Evolutionary conservation across 2,113 vertebrate genomes (phyloP), one percentile per base, ranked within the genome.

Genomic region (Malurus cyaneus): DNA sequence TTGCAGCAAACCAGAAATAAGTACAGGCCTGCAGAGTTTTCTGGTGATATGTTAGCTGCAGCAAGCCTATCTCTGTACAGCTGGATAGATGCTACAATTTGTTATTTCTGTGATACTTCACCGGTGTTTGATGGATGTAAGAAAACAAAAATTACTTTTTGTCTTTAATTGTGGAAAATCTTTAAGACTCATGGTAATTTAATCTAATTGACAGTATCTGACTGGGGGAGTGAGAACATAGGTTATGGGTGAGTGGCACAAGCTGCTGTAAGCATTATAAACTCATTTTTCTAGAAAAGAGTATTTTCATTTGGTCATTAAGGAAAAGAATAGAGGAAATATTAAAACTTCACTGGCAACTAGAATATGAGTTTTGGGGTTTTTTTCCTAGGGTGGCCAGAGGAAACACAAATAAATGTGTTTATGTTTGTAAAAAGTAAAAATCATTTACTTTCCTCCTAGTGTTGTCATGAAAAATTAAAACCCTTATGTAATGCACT

Each of bases 71-170:
- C 44, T 52, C 23, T 66, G 9, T 19, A 42, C 50, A 90, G 73
- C 66, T 92, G 79, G 46, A 85, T 81, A 88, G 49, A 57, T 85
- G 70, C 86, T 88, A 14, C 74, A 81, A 60, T 44, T 90, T 42
- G 26, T 85, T 96, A 56, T 92, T 96, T 91, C 83, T 74, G 74
- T 93, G 78, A 73, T 92, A 9, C 17, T 60, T 91, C 61, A 66
- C 44, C 77, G 24, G 14, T 92, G 29, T 92, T 91, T 94, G 41
- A 49, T 5, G 49, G 69, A 70, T 94, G 8, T 24, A 72, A 72
- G 41, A 80, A 86, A 88, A 36, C 10, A 7, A 19, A 31, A 62
- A 52, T 67, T 65, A 41, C 7, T 36, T 60, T 79, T 73, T 52
- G 56, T 67, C 57, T 56, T 73, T 65, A 80, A 23, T 26, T 89